phyloP scores from a whole-genome alignment of 2,888 invertebrate genomes.

The Drosophila engyochracea region DNA sequence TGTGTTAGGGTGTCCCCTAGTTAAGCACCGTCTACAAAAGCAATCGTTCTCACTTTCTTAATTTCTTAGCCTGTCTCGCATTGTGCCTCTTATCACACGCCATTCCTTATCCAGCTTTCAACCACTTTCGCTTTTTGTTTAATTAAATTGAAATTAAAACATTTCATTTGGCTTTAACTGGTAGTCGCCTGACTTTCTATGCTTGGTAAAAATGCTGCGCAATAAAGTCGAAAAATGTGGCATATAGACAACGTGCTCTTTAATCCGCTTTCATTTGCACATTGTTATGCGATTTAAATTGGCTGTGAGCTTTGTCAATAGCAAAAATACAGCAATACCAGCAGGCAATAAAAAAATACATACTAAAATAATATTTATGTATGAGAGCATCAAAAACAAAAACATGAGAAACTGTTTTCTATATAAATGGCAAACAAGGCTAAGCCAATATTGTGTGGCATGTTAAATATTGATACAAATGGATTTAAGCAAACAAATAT shows the following conservation, averaged over 20 bases:
- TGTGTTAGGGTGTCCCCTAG: not conserved
- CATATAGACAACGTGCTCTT: constrained; percentile 24
- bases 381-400: constrained; percentile 1
- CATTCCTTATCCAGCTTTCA: not conserved
- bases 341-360: constrained; percentile 17
- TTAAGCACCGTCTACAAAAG: no score
- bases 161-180: constrained; percentile 21
- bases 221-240: constrained; percentile 15
- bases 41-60: not conserved
- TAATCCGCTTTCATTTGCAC: constrained; percentile 20
- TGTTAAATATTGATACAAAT: not conserved
- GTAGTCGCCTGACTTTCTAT: not conserved
- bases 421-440: constrained; percentile 12
- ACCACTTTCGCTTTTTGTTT: constrained; percentile 40
- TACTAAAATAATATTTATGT: not conserved
- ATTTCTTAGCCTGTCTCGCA: constrained; percentile 10
- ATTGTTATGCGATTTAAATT: constrained; percentile 20
- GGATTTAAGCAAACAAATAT: not conserved
- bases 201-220: constrained; percentile 13
- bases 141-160: constrained; percentile 66
- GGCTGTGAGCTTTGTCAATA: not conserved
- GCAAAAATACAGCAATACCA: not conserved
- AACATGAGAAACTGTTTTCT: not conserved
- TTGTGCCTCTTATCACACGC: constrained; percentile 10
- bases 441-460: constrained; percentile 19